Evolutionary conservation across 2,888 invertebrate species (phyloP).

Genomic region (Trichogramma evanescens): DNA sequence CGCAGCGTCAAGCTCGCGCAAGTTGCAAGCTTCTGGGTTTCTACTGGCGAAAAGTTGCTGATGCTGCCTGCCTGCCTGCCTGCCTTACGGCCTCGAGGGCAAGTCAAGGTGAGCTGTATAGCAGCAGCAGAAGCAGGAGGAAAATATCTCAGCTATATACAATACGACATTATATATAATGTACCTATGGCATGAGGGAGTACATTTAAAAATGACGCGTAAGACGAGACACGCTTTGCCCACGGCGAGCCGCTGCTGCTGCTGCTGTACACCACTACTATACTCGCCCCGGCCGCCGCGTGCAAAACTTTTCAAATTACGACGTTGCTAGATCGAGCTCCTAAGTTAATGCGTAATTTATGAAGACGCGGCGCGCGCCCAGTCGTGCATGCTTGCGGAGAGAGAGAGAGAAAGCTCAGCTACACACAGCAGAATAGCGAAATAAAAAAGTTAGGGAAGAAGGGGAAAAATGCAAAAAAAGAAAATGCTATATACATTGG

Average conservation of each 20-base stretch:
- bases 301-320: slow-evolving; percentile 23
- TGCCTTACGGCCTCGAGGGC: neutral
- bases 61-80: neutral
- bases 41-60: no score
- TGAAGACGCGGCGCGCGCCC: slow-evolving; percentile 19
- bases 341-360: slow-evolving; percentile 25
- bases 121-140: neutral
- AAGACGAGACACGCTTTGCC: slow-evolving; percentile 16
- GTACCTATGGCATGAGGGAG: neutral
- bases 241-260: neutral
- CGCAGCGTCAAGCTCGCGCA: neutral
- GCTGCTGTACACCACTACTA: no score
- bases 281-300: no score
- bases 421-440: neutral
- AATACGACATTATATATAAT: neutral
- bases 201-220: slow-evolving; percentile 18
- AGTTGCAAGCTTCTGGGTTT: neutral
- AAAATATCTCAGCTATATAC: neutral
- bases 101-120: neutral
- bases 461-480: neutral
- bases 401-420: neutral
- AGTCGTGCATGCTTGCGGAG: neutral
- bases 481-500: no score
- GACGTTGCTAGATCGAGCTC: slow-evolving; percentile 13
- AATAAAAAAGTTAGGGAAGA: neutral